Base-by-base conservation (phyloP, 2,113 vertebrate species). In the Lontra canadensis region DNA sequence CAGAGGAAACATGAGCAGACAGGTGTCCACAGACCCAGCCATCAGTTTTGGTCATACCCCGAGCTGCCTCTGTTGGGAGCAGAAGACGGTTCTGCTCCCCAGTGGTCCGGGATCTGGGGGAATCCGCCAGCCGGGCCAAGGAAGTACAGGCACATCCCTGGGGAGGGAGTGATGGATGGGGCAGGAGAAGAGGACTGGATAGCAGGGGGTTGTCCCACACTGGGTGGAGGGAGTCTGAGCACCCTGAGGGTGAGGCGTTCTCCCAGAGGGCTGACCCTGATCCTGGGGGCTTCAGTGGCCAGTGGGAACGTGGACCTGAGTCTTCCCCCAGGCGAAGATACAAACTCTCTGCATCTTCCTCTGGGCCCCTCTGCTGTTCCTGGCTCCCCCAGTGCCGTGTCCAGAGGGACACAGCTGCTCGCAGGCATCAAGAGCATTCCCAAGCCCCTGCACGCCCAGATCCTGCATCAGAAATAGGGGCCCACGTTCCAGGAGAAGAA, bases 401-500 rank as follows among this genome's bases (percentile, higher is more conserved):
- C 57, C 1, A 3, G 55, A n/a, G 76, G 76, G 15, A 31, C 26
- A 21, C 5, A 1, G n/a, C 8, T 57, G 76, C 15, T 1, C 2
- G 0, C 39, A 4, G 34, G 31, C 25, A 10, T 57, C 26, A 5
- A 25, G n/a, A 31, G 12, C 39, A 8, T 1, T 34, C 25, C 78
- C 34, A 14, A 59, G 7, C 0, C 34, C 31, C 3, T 11, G n/a
- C 69, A 18, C 7, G 0, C 23, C 4, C 20, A 31, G 63, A 6
- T 14, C 31, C 65, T 2, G 36, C 4, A 13, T 80, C n/a, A 4
- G 59, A 39, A 36, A 25, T 9, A 0, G 65, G 67, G 34, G 39
- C 0, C 15, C 29, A 7, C 6, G 0, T 13, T 26, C 52, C 26
- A 0, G 20, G 4, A 0, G 39, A 18, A n/a, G 29, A 52, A 14